Percentiles rank a stretch among this genome's conserved stretches.
phyloP scores from a whole-genome alignment of 1,140 invertebrate species.

The Formica selysi region DNA sequence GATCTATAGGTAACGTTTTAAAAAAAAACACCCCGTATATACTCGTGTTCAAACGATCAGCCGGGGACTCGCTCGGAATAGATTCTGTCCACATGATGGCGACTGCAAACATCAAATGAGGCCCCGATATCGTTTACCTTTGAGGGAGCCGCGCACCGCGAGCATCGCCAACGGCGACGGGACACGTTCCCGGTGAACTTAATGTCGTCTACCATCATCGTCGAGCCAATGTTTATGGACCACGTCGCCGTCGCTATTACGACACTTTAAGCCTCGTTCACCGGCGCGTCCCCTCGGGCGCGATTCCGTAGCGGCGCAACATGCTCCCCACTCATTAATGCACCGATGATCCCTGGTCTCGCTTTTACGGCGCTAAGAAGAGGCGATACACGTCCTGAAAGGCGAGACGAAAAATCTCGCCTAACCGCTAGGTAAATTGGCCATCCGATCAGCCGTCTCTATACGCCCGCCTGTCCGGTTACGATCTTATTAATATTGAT shows the following conservation, averaged over 20 bases:
- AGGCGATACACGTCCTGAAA: slow-evolving; percentile 41
- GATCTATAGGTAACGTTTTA: not conserved
- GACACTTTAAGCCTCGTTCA: slow-evolving; percentile 66
- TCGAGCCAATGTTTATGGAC: slow-evolving; percentile 58
- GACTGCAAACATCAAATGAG: slow-evolving; percentile 55
- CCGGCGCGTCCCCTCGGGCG: slow-evolving; percentile 44
- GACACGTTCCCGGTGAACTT: slow-evolving; percentile 50
- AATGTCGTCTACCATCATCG: slow-evolving; percentile 34
- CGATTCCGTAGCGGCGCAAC: slow-evolving; percentile 45
- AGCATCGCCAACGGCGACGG: slow-evolving; percentile 59
- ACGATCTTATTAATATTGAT: slow-evolving; percentile 79
- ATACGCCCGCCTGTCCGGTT: slow-evolving; percentile 61
- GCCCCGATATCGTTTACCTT: slow-evolving; percentile 54
- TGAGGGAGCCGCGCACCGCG: slow-evolving; percentile 39
- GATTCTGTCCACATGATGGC: slow-evolving; percentile 28
- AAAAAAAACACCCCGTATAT: not conserved
- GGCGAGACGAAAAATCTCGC: slow-evolving; percentile 46
- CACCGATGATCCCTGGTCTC: slow-evolving; percentile 30
- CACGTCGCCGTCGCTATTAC: slow-evolving; percentile 59
- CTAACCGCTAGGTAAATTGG: slow-evolving; percentile 67
- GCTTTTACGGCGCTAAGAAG: slow-evolving; percentile 42
- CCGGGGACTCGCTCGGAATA: not conserved
- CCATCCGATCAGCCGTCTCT: slow-evolving; percentile 61
- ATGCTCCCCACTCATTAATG: slow-evolving; percentile 67
- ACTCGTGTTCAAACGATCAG: not conserved